Evolutionary conservation across 1,140 invertebrate species (phyloP).

Genomic region (Mylabris phalerata): DNA sequence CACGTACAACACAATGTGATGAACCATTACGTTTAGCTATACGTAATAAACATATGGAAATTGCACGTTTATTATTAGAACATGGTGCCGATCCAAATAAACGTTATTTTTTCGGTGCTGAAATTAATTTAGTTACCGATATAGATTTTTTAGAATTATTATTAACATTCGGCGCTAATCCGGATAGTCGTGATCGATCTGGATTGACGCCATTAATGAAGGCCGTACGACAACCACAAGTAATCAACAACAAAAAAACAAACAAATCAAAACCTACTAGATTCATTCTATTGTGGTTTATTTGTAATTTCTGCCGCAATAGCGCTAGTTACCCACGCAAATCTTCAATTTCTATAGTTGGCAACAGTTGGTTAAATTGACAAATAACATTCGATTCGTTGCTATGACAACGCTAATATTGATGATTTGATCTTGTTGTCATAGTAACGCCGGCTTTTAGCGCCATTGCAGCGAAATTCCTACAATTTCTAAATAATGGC

Average conservation of each 20-base stretch:
- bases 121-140: slow-evolving; percentile 82
- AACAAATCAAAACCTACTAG: slow-evolving; percentile 20
- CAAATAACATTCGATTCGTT: too few species aligned
- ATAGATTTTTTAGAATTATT: slow-evolving; percentile 74
- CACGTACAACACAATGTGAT: slow-evolving; percentile 67
- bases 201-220: slow-evolving; percentile 86
- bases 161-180: slow-evolving; percentile 75
- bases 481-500: too few species aligned
- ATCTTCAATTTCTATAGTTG: too few species aligned
- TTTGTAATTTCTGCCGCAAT: too few species aligned
- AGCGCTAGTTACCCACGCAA: too few species aligned
- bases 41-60: slow-evolving; percentile 77
- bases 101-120: slow-evolving; percentile 81
- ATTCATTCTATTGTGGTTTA: too few species aligned
- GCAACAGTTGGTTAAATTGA: too few species aligned
- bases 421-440: too few species aligned
- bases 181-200: slow-evolving; percentile 75
- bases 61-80: slow-evolving; percentile 59
- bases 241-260: slow-evolving; percentile 40
- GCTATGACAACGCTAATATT: too few species aligned
- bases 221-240: slow-evolving; percentile 68
- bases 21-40: slow-evolving; percentile 77
- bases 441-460: too few species aligned
- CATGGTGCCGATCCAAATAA: slow-evolving; percentile 70
- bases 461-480: too few species aligned